phyloP scores from a whole-genome alignment of 2,888 invertebrate genomes.

The Cetonia aurata region DNA sequence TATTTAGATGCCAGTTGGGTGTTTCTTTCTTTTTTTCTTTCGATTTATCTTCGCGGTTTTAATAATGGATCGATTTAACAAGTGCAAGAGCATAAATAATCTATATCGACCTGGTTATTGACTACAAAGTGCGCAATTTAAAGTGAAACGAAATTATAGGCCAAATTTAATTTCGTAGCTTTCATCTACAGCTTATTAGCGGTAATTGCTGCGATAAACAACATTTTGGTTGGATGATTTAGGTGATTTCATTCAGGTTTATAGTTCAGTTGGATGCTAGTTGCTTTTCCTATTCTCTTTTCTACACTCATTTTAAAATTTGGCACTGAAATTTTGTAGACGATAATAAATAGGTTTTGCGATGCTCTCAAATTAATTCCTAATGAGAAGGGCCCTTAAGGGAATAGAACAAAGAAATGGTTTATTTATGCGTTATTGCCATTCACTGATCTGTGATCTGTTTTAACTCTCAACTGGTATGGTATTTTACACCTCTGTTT shows the following conservation, averaged over 20 bases:
- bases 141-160: conserved; percentile 18
- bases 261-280: neutral
- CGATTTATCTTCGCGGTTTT: neutral
- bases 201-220: conserved; percentile 13
- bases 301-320: too few relatives aligned
- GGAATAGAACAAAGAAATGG: too few relatives aligned
- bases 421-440: too few relatives aligned
- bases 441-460: too few relatives aligned
- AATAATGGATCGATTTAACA: conserved; percentile 33
- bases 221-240: conserved; percentile 16
- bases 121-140: conserved; percentile 5
- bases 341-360: too few relatives aligned
- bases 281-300: too few relatives aligned
- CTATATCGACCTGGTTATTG: conserved; percentile 17
- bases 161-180: conserved; percentile 15
- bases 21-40: conserved; percentile 25
- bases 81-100: conserved; percentile 17
- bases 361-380: too few relatives aligned
- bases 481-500: too few relatives aligned
- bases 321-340: too few relatives aligned
- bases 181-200: neutral
- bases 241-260: conserved; percentile 28
- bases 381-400: too few relatives aligned
- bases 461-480: too few relatives aligned
- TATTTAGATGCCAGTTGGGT: conserved; percentile 39